Conservation (phyloP, 1,140 invertebrate genomes). For the Drosophila parvula region DNA sequence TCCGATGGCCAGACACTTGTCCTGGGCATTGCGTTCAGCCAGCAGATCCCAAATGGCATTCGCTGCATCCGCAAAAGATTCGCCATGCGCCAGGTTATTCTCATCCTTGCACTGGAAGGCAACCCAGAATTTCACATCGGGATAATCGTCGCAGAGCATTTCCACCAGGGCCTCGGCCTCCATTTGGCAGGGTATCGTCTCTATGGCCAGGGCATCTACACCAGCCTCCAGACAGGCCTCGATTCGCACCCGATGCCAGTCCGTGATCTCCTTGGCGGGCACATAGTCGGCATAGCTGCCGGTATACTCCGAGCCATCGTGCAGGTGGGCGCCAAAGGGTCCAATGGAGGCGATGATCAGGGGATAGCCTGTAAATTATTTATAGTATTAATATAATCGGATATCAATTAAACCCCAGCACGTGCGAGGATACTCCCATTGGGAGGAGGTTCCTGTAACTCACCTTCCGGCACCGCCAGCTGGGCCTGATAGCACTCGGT, state of each 20-base stretch:
- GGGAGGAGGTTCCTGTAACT: background rate
- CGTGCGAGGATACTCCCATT: background rate
- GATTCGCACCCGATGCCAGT: conserved; percentile 94
- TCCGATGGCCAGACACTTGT: conserved; percentile 92
- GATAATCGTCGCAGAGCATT: conserved; percentile 90
- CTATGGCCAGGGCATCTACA: conserved; percentile 93
- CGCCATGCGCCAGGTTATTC: conserved; percentile 89
- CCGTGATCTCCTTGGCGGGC: conserved; percentile 87
- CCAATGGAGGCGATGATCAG: conserved; percentile 93
- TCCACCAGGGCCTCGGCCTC: conserved; percentile 93
- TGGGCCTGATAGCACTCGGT: conserved; percentile 72
- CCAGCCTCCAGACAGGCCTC: conserved; percentile 90
- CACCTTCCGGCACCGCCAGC: conserved; percentile 61
- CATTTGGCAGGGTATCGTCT: conserved; percentile 93
- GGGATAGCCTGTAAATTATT: conserved; percentile 78
- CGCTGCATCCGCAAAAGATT: conserved; percentile 87
- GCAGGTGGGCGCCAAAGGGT: conserved; percentile 94
- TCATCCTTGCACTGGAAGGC: conserved; percentile 86
- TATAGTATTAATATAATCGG: background rate
- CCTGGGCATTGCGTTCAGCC: conserved; percentile 85
- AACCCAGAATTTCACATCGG: conserved; percentile 91
- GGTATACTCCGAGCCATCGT: conserved; percentile 95
- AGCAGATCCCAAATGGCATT: conserved; percentile 85
- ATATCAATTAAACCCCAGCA: background rate
- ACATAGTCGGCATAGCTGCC: conserved; percentile 92